Evolutionary conservation across 2,797 vertebrate species (phyloP), one percentile per base, ranked within the genome.

Genomic region (Muscicapa comitata): DNA sequence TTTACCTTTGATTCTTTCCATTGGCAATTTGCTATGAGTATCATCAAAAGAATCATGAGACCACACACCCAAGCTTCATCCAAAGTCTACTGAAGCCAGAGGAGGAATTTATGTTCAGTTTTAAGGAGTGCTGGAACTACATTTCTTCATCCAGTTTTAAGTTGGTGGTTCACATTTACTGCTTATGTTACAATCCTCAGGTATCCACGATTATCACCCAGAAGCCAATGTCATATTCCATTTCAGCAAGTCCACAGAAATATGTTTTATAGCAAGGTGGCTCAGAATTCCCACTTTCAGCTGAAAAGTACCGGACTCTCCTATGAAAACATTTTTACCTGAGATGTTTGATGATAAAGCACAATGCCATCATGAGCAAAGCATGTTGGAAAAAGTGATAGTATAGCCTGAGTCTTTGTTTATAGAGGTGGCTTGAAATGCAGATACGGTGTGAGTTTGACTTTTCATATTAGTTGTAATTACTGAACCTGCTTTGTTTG

Each of bases 361-460:
- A 18, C 24, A 38, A 9, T 33, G 9, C 16, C 9, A 63, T 26
- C 13, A 29, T 12, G 12, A 62, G 20, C 6, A 33, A 70, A 45
- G 3, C 4, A 15, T 45, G 50, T 19, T 37, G 20, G 24, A 45
- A 51, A 45, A 76, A 31, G 6, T 37, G 14, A 21, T 26, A 70
- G 8, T 8, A 33, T 7, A 45, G 29, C 14, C n/a, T 4, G 14
- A 63, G 9, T 10, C 23, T 24, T 42, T 43, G 17, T 43, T 57
- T 33, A 18, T 6, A 45, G 37, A 38, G 20, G 7, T 6, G 24
- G 7, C 17, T 57, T 51, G n/a, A 26, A 43, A 25, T 63, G 12
- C 20, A 70, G n/a, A 16, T 23, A 16, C 0, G 0, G 1, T 13
- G 14, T 21, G 20, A 42, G 2, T 63, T 33, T 82, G 6, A 10